A percentile compares a stretch with the other conserved stretches of the same genome.
Evolutionary conservation across 1,140 invertebrate species (phyloP).

Genomic region (Drosophila fuyamai): DNA sequence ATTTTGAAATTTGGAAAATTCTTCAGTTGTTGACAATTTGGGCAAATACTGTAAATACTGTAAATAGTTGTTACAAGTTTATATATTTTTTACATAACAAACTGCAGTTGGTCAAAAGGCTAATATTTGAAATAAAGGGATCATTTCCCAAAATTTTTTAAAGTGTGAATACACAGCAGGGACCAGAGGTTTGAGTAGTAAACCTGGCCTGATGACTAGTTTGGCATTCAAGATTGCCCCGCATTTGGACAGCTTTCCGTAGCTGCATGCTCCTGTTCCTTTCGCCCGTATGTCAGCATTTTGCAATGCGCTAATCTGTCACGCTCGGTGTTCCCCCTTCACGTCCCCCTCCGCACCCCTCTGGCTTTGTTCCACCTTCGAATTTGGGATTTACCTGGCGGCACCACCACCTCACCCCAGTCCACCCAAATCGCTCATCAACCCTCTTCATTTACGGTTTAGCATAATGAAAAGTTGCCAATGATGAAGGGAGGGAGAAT

Average conservation of each 20-base stretch:
- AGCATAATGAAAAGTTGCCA: slow-evolving; percentile 81
- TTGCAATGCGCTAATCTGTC: slow-evolving; percentile 71
- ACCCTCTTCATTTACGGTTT: slow-evolving; percentile 82
- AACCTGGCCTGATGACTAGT: slow-evolving; percentile 48
- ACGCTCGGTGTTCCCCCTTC: slow-evolving; percentile 51
- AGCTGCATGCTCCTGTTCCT: slow-evolving; percentile 7
- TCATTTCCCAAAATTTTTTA: background rate
- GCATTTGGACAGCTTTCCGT: slow-evolving; percentile 58
- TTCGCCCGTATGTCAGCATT: slow-evolving; percentile 76
- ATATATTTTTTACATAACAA: too few relatives aligned
- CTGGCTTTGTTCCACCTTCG: slow-evolving; percentile 45
- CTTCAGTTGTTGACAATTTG: too few relatives aligned
- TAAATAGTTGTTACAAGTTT: too few relatives aligned
- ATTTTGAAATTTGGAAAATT: too few relatives aligned
- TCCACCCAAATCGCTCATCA: slow-evolving; percentile 38
- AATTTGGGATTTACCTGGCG: slow-evolving; percentile 52
- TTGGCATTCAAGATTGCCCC: slow-evolving; percentile 59
- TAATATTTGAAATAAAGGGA: too few relatives aligned
- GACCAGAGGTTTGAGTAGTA: background rate
- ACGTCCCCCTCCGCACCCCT: background rate
- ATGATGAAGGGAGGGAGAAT: slow-evolving; percentile 49
- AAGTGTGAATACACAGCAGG: slow-evolving; percentile 22
- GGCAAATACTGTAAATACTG: too few relatives aligned
- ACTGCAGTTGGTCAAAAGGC: too few relatives aligned
- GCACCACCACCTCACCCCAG: slow-evolving; percentile 10